Conservation (phyloP, 2,888 invertebrate species). For the Eumacrocentrus americanus region DNA sequence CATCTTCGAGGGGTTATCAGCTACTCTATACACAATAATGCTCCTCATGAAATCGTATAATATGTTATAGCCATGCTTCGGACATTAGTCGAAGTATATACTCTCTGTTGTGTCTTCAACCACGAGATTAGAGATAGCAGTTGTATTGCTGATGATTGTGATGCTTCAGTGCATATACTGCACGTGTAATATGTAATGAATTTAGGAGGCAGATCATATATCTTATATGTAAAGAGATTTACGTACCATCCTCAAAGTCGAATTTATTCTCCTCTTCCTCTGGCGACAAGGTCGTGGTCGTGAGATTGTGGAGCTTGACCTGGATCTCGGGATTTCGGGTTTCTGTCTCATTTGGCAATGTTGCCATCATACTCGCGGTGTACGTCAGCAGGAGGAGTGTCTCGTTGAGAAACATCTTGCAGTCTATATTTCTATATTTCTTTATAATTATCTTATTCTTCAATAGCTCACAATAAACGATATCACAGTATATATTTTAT, state of each 20-base stretch:
- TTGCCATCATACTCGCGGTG: conserved; percentile 52
- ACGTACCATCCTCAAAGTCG: conserved; percentile 52
- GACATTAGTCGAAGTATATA: too few species aligned
- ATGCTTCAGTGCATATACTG: conserved; percentile 35
- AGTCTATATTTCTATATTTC: too few species aligned
- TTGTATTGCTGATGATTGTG: neutral
- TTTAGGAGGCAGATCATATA: too few species aligned
- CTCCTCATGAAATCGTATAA: neutral
- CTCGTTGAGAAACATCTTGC: conserved; percentile 52
- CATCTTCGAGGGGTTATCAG: conserved; percentile 40
- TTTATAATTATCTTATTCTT: conserved; percentile 14
- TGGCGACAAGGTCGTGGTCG: conserved; percentile 51
- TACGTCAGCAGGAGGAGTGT: conserved; percentile 51
- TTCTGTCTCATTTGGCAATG: conserved; percentile 41
- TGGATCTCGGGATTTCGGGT: conserved; percentile 27
- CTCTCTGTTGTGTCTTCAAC: neutral
- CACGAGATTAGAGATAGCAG: neutral
- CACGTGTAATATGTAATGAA: neutral
- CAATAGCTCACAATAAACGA: conserved; percentile 3
- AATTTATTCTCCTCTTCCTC: conserved; percentile 53
- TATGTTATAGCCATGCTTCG: neutral
- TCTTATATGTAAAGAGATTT: too few species aligned
- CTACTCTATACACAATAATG: conserved; percentile 4
- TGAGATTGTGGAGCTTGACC: conserved; percentile 31
- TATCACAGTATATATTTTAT: conserved; percentile 14